These are phyloP conservation scores for Galeopsomyia nigrocyanea DNA, from an alignment of 2,888 invertebrate genomes.

Conservation along the genomic window DNA sequence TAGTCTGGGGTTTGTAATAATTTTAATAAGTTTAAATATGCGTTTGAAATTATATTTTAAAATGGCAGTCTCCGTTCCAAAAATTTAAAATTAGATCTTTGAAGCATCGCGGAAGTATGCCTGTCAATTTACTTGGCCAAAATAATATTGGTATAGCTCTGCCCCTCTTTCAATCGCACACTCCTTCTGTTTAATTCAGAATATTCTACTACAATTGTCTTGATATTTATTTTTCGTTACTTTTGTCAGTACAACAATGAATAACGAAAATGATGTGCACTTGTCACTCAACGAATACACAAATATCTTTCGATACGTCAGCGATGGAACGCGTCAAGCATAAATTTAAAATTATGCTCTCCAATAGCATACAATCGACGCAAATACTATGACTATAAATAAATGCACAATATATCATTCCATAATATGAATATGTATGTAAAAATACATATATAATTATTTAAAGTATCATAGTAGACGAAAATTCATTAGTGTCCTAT, in stretches of 20 bases:
- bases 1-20: too few species aligned
- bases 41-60: slow-evolving; percentile 29
- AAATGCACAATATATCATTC: too few species aligned
- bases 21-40: too few species aligned
- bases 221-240: not conserved
- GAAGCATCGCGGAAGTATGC: slow-evolving; percentile 6
- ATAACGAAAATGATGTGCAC: not conserved
- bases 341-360: slow-evolving; percentile 2
- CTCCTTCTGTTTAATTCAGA: not conserved
- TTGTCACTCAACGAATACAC: too few species aligned
- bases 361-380: slow-evolving; percentile 10
- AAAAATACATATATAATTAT: too few species aligned
- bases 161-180: not conserved
- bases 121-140: slow-evolving; percentile 23
- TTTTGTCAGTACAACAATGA: not conserved
- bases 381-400: slow-evolving; percentile 1
- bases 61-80: slow-evolving; percentile 17
- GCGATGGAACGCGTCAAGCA: slow-evolving; percentile 6
- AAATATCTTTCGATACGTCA: slow-evolving; percentile 17
- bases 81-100: slow-evolving; percentile 27
- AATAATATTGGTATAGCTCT: slow-evolving; percentile 19
- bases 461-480: too few species aligned
- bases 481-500: too few species aligned
- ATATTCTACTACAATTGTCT: not conserved
- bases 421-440: too few species aligned